phyloP scores from a whole-genome alignment of 2,797 vertebrate genomes.

The Semaprochilodus insignis region DNA sequence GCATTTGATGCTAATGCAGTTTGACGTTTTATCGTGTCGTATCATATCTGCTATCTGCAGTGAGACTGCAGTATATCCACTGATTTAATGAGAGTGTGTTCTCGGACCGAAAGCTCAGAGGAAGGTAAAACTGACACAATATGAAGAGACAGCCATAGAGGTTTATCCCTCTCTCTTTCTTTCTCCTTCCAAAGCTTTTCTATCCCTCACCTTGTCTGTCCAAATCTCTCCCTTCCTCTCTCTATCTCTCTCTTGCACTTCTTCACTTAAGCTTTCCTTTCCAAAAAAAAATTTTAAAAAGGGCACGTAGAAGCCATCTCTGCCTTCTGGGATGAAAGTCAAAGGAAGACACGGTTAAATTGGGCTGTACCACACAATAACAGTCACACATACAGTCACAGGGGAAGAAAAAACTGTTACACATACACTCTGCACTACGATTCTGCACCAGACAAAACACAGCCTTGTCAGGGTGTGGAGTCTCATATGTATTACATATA shows the following conservation, averaged over 20 bases:
- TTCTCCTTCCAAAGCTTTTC: background rate
- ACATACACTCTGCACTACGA: too few relatives aligned
- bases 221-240: background rate
- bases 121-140: slow-evolving; percentile 17
- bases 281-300: background rate
- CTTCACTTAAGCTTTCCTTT: slow-evolving; percentile 2
- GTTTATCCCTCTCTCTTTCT: slow-evolving; percentile 14
- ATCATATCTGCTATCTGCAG: slow-evolving; percentile 52
- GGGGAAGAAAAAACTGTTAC: too few relatives aligned
- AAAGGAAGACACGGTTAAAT: background rate
- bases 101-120: slow-evolving; percentile 27
- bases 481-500: too few relatives aligned
- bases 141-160: slow-evolving; percentile 44
- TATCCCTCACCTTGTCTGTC: slow-evolving; percentile 11
- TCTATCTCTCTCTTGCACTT: background rate
- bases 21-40: slow-evolving; percentile 27
- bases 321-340: background rate
- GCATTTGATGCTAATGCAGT: slow-evolving; percentile 28
- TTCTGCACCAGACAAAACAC: too few relatives aligned
- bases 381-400: slow-evolving; percentile 7
- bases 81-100: slow-evolving; percentile 41
- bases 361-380: slow-evolving; percentile 1
- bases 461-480: too few relatives aligned
- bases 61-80: slow-evolving; percentile 42
- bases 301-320: background rate